phyloP scores from a whole-genome alignment of 2,797 vertebrate genomes.

The Alcedo quadribrachys region DNA sequence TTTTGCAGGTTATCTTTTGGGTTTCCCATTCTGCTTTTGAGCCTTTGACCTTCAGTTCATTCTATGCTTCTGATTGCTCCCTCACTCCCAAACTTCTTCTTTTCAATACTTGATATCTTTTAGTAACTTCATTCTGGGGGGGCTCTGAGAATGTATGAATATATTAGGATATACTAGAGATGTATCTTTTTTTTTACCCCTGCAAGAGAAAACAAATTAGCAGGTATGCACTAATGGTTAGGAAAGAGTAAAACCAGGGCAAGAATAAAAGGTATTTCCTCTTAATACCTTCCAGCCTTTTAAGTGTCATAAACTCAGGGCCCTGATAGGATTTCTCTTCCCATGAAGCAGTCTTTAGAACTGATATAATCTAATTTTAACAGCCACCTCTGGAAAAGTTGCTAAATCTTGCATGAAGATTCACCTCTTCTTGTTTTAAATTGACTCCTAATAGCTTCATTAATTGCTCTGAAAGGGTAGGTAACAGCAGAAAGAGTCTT shows the following conservation, averaged over 20 bases:
- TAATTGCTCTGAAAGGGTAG: conserved; percentile 1
- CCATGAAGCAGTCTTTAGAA: neutral
- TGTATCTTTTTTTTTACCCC: neutral
- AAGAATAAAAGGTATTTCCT: neutral
- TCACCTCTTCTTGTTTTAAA: neutral
- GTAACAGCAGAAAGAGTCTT: neutral
- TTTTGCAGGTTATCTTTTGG: neutral
- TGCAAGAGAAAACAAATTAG: neutral
- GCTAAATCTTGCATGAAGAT: neutral
- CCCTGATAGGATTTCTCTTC: neutral
- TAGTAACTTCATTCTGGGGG: neutral
- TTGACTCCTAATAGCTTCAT: neutral
- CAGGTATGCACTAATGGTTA: neutral
- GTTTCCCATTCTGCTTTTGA: neutral
- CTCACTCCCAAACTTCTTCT: too few species aligned
- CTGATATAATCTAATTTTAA: neutral
- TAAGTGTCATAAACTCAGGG: neutral
- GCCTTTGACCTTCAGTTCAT: neutral
- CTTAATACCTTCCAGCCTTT: neutral
- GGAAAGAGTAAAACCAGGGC: neutral
- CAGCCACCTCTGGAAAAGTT: neutral
- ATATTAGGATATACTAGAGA: neutral
- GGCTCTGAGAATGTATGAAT: neutral
- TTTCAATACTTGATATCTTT: neutral
- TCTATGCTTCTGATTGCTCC: neutral